phyloP scores from a whole-genome alignment of 2,797 vertebrate species.

The Sphenopsis melanotis region DNA sequence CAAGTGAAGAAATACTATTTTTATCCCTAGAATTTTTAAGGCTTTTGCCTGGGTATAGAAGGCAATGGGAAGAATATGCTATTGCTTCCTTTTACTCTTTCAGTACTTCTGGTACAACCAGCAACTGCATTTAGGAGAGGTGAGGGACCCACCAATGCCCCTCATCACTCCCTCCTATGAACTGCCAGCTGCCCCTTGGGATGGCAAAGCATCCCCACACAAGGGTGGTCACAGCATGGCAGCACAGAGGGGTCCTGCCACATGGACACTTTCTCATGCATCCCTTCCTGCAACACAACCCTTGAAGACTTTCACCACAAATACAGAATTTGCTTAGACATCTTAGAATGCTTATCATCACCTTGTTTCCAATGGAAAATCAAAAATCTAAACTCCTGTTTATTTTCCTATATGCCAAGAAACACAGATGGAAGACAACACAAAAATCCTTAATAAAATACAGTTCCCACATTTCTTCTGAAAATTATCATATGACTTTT shows the following conservation, averaged over 20 bases:
- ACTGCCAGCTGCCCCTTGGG: background rate
- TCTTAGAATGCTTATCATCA: background rate
- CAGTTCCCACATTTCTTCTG: background rate
- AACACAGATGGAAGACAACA: background rate
- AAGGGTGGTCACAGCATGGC: background rate
- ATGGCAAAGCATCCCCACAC: background rate
- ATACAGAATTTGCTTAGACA: background rate
- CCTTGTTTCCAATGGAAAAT: background rate
- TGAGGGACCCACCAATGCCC: background rate
- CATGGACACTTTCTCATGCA: background rate
- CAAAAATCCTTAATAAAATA: background rate
- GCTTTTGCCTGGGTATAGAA: background rate
- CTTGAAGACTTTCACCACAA: background rate
- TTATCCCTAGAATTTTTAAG: background rate
- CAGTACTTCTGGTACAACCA: background rate
- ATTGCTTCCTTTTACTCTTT: background rate
- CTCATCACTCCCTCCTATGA: background rate
- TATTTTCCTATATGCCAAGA: background rate
- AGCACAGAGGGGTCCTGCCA: background rate
- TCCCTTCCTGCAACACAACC: background rate
- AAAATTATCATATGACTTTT: background rate
- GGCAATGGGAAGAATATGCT: background rate
- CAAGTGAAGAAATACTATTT: background rate
- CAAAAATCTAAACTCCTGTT: background rate
- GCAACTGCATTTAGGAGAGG: background rate